phyloP scores from a whole-genome alignment of 2,797 vertebrate genomes.

The Adrianichthys oophorus region DNA sequence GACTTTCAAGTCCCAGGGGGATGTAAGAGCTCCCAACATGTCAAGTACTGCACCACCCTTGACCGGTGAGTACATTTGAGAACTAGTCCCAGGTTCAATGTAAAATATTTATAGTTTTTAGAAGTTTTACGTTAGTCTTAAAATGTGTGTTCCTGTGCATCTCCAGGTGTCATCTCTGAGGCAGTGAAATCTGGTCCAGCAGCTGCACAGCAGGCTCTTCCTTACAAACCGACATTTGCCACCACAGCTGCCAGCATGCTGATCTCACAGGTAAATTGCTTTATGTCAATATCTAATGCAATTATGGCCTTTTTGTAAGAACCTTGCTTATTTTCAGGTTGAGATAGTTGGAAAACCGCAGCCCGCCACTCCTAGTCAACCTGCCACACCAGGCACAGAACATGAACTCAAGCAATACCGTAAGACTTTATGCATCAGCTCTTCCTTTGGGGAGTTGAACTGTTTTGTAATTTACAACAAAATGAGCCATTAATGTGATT shows the following conservation, averaged over 20 bases:
- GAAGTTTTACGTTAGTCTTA: neutral
- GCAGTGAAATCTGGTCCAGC: conserved; percentile 63
- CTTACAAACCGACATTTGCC: conserved; percentile 52
- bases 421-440: conserved; percentile 52
- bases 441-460: neutral
- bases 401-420: conserved; percentile 80
- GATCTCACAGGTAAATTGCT: conserved; percentile 64
- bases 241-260: conserved; percentile 49
- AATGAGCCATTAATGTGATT: neutral
- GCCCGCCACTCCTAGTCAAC: conserved; percentile 69
- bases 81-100: conserved; percentile 67
- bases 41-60: conserved; percentile 63
- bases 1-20: conserved; percentile 65
- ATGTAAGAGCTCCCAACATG: conserved; percentile 50
- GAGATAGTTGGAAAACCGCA: conserved; percentile 81
- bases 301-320: neutral
- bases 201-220: conserved; percentile 61
- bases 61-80: conserved; percentile 70
- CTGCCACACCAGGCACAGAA: conserved; percentile 76
- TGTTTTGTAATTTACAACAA: neutral
- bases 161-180: conserved; percentile 61
- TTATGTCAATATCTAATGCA: neutral
- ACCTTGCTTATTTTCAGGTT: conserved; percentile 43
- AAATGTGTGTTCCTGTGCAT: neutral
- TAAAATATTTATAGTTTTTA: neutral